Base-by-base conservation (phyloP, 1,140 invertebrate species). In the Drosophila sp. region DNA sequence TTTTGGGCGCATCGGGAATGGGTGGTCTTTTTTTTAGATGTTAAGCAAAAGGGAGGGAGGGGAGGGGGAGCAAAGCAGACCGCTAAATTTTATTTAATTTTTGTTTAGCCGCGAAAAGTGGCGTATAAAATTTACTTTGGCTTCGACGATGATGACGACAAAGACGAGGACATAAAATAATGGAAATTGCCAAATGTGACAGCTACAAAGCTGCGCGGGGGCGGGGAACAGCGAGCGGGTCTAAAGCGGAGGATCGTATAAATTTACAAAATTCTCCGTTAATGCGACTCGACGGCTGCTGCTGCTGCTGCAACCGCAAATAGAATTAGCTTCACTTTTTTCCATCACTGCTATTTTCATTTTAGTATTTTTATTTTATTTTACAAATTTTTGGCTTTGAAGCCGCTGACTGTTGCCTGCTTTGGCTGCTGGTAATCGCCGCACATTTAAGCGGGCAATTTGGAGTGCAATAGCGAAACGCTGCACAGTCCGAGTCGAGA, bases 41-140 rank as follows among this genome's bases (percentile, higher is more conserved):
- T 7, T 8, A 46, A 16, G 45, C 8, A 7, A 11, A 2, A 32
- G 21, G 14, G 54, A 3, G 7, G 3, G 13, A 1, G 27, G 25
- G 14, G 75, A n/a, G 63, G 63, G 46, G 56, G 48, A 43, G 61
- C 73, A 74, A 86, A 75, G 81, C 80, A 81, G 83, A 87, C 81
- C 81, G 82, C 81, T 87, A 87, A 86, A 86, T 86, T 86, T 87
- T 86, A 87, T 86, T 86, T 86, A 86, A 86, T 86, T 87, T 86
- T 86, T 86, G 81, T 87, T 86, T 86, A 86, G 81, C 81, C 84
- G 82, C 78, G 84, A 87, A 87, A 87, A 89, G 84, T 89, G 80
- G 83, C 82, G 82, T 89, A 87, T 87, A 89, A 89, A 89, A 89
- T 87, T 89, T 87, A 80, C 83, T 87, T 87, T 87, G 78, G 74